A percentile compares a stretch with the other conserved stretches of the same genome.
These are phyloP conservation scores for Choreutis nemorana DNA, from an alignment of 2,888 invertebrate genomes.

Conservation along the genomic window DNA sequence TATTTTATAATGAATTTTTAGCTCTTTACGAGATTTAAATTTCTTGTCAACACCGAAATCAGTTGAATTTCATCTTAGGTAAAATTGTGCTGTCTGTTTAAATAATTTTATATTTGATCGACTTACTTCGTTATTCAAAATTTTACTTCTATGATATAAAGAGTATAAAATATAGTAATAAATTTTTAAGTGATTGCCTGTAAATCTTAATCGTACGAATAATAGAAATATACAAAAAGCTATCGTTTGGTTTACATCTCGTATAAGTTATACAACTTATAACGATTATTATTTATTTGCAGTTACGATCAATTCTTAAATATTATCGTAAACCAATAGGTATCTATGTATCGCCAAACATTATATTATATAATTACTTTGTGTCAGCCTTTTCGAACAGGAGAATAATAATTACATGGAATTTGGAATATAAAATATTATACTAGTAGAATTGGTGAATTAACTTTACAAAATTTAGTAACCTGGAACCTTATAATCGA, in stretches of 20 bases:
- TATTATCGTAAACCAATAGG: conserved; percentile 32
- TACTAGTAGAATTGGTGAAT: conserved; percentile 56
- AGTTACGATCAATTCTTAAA: conserved; percentile 17
- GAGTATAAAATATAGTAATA: conserved; percentile 48
- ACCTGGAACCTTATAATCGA: too few species aligned
- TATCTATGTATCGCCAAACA: conserved; percentile 46
- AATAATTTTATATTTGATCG: too few species aligned
- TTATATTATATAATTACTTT: conserved; percentile 44
- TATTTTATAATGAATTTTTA: too few species aligned
- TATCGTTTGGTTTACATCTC: conserved; percentile 46
- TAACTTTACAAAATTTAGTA: conserved; percentile 40
- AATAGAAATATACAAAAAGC: conserved; percentile 62
- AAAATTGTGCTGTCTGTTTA: too few species aligned
- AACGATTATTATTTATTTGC: conserved; percentile 14
- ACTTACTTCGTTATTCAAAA: conserved; percentile 10
- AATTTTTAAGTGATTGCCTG: conserved; percentile 42
- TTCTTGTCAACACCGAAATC: conserved; percentile 14
- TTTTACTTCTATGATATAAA: conserved; percentile 18
- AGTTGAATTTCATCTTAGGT: too few species aligned
- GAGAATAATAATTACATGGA: conserved; percentile 56
- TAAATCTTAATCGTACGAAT: conserved; percentile 45
- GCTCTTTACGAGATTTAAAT: conserved; percentile 6
- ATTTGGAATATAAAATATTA: conserved; percentile 56
- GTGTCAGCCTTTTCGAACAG: conserved; percentile 65
- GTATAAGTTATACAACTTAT: conserved; percentile 25